Evolutionary conservation across 1,140 invertebrate species (phyloP), one percentile per base, ranked within the genome.

Genomic region (Drosophila guanche): DNA sequence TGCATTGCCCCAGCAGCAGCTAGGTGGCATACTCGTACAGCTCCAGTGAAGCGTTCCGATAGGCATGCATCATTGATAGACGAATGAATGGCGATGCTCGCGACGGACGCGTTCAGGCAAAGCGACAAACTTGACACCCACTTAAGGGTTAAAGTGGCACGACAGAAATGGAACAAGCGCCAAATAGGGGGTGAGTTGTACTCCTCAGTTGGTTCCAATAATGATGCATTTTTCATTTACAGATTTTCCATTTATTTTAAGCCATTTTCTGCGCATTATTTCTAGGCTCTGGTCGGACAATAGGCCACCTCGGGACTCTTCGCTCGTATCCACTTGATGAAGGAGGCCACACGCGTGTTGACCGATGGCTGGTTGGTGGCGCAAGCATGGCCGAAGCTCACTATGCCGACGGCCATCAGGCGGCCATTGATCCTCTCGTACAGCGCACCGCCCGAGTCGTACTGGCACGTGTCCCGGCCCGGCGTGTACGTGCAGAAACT

Each of bases 301-400:
- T 91, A 91, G 10, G 74, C 47, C 40, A 79, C 86, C 48, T 86
- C 74, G 8, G 77, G 78, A 16, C 84, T 90, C n/a, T 93, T 90
- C 27, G 84, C 71, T 61, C 94, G 92, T n/a, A 96, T 95, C 95
- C 95, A 96, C 59, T 94, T 92, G 12, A 95, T 55, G 78, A 94
- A 95, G 20, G 93, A 92, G 1, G 94, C 93, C 0, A 96, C 93
- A 29, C 95, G 91, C 0, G 95, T 95, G 71, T 96, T 96, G 6
- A 96, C 92, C 0, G 94, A 94, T 0, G 95, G 94, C 23, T 90
- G 83, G 1, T 91, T 90, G 6, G 92, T 73, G 0, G 92, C 94
- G 76, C 95, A 95, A 5, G 90, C 90, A 52, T 92, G 92, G 0
- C 94, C 95, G 76, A 94, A 95, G 6, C 95, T 95, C 0, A 94